These are phyloP conservation scores for Mirounga angustirostris DNA, from an alignment of 2,113 vertebrate genomes.

Conservation along the genomic window DNA sequence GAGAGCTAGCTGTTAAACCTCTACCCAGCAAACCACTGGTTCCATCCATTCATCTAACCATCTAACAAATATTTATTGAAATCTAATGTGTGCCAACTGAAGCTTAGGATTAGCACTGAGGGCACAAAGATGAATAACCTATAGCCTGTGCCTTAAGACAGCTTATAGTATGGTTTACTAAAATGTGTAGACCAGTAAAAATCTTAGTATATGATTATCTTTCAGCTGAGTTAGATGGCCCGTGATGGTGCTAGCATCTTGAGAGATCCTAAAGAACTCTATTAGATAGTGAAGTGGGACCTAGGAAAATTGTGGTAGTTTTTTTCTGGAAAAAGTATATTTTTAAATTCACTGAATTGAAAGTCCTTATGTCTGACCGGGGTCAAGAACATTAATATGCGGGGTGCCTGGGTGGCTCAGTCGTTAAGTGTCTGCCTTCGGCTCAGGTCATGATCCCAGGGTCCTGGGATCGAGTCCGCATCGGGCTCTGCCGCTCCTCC, in stretches of 20 bases:
- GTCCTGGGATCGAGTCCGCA: too few species aligned
- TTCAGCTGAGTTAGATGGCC: constrained; percentile 14
- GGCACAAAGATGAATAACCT: neutral
- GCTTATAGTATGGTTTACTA: neutral
- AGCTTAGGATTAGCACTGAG: neutral
- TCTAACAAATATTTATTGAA: neutral
- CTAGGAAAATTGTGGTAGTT: neutral
- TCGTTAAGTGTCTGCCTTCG: too few species aligned
- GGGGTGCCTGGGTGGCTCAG: too few species aligned
- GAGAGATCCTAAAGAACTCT: neutral
- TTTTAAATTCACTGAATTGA: constrained; percentile 20
- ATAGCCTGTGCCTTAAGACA: neutral
- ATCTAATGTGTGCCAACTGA: neutral
- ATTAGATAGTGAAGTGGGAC: neutral
- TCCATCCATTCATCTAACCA: neutral
- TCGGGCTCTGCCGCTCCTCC: too few species aligned
- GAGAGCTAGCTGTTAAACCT: neutral
- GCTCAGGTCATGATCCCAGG: too few species aligned
- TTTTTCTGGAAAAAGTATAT: neutral
- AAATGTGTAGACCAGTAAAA: constrained; percentile 26
- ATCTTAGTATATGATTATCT: neutral
- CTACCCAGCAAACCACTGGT: neutral
- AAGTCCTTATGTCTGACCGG: neutral
- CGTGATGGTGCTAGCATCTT: neutral
- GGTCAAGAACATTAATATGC: neutral